Conservation (phyloP, 2,888 invertebrate genomes). For the Emmelina monodactyla region DNA sequence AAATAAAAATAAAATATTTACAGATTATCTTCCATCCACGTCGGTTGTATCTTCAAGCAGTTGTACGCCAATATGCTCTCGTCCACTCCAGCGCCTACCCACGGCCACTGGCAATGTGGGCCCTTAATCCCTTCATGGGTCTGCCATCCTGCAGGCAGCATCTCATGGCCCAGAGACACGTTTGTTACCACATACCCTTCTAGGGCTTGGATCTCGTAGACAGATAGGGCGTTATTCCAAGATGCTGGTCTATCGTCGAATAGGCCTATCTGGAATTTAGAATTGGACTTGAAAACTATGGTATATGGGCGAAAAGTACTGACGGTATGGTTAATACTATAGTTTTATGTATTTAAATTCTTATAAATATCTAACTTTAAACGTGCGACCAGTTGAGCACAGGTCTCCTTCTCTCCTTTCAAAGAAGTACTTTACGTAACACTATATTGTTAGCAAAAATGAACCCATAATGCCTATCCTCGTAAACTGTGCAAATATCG, state of each 20-base stretch:
- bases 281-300: not conserved
- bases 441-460: too few relatives aligned
- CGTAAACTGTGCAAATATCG: too few relatives aligned
- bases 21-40: constrained; percentile 80
- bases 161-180: constrained; percentile 59
- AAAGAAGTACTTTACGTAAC: too few relatives aligned
- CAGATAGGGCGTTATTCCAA: constrained; percentile 46
- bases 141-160: constrained; percentile 69
- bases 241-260: constrained; percentile 37
- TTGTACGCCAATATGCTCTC: constrained; percentile 68
- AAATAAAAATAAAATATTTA: too few relatives aligned
- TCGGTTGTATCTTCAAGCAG: constrained; percentile 82
- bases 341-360: too few relatives aligned
- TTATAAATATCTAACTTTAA: too few relatives aligned
- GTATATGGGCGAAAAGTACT: too few relatives aligned
- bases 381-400: too few relatives aligned
- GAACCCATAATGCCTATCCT: too few relatives aligned
- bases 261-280: constrained; percentile 43
- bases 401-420: too few relatives aligned
- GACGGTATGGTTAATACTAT: too few relatives aligned
- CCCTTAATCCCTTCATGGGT: constrained; percentile 39
- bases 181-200: constrained; percentile 58
- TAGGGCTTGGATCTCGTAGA: constrained; percentile 31
- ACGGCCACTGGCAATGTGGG: constrained; percentile 71
- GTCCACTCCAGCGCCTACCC: constrained; percentile 73